A percentile compares a stretch with the other conserved stretches of the same genome.
phyloP scores from a whole-genome alignment of 2,113 vertebrate species.

The Sturnus vulgaris region DNA sequence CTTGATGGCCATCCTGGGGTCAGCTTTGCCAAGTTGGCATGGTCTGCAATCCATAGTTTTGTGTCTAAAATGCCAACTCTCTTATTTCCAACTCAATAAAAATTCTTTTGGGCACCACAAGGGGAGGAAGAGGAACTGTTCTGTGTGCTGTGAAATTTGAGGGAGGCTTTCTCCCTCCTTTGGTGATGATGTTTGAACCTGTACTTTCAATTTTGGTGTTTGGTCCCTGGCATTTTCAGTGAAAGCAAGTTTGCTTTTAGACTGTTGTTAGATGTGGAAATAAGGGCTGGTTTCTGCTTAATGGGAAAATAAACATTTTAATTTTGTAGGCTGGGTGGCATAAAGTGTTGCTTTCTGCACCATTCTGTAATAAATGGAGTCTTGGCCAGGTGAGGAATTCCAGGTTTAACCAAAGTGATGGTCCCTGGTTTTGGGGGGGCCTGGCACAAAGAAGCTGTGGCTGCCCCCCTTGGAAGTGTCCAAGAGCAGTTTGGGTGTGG shows the following conservation, averaged over 20 bases:
- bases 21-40: not conserved
- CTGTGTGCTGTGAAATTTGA: not conserved
- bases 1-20: not conserved
- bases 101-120: not conserved
- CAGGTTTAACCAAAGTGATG: not conserved
- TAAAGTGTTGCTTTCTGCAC: not conserved
- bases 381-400: not conserved
- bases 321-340: not conserved
- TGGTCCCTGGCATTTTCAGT: not conserved
- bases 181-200: not conserved
- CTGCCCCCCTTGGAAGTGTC: not conserved
- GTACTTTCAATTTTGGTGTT: not conserved
- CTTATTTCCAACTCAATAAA: not conserved
- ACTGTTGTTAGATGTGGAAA: not conserved
- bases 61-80: not conserved
- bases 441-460: not conserved
- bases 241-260: not conserved
- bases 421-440: fast-evolving
- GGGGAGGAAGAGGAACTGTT: not conserved
- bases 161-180: not conserved
- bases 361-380: not conserved
- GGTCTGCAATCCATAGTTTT: not conserved
- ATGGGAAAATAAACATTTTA: not conserved
- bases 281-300: not conserved
- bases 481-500: not conserved